Conservation (phyloP, 1,140 invertebrate genomes). For the Aleiodes sp. region DNA sequence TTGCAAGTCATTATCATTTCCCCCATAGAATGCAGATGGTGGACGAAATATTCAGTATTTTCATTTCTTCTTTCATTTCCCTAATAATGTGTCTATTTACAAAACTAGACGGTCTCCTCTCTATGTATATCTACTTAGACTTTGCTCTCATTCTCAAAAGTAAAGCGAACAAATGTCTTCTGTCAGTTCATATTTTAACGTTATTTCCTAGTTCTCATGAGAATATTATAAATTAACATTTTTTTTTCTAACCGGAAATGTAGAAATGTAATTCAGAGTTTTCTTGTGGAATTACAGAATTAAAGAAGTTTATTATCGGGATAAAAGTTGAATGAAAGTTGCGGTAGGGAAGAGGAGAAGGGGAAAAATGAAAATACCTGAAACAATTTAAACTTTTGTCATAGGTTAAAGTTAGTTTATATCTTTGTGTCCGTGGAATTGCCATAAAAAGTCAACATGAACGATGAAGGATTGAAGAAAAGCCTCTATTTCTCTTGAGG, state of each 20-base stretch:
- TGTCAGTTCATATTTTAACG: no score
- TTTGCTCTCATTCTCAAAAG: no score
- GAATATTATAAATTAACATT: no score
- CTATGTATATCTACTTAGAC: no score
- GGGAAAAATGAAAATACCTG: background rate
- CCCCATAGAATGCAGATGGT: no score
- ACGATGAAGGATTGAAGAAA: background rate
- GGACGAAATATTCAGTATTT: background rate
- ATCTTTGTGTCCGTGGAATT: background rate
- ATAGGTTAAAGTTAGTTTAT: background rate
- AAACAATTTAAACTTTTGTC: slow-evolving; percentile 20
- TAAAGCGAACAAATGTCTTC: no score
- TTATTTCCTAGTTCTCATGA: no score
- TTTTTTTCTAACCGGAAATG: no score
- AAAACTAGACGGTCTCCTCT: no score
- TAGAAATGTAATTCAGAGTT: no score
- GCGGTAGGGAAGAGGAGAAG: background rate
- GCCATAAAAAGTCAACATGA: slow-evolving; percentile 9
- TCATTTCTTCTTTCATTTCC: background rate
- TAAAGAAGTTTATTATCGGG: background rate
- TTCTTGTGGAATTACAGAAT: background rate
- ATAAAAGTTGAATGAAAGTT: slow-evolving; percentile 9
- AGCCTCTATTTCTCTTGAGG: background rate
- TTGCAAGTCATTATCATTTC: slow-evolving; percentile 24
- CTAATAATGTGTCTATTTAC: slow-evolving; percentile 12